Conservation (phyloP, 2,888 invertebrate species). For the Emesis russula region DNA sequence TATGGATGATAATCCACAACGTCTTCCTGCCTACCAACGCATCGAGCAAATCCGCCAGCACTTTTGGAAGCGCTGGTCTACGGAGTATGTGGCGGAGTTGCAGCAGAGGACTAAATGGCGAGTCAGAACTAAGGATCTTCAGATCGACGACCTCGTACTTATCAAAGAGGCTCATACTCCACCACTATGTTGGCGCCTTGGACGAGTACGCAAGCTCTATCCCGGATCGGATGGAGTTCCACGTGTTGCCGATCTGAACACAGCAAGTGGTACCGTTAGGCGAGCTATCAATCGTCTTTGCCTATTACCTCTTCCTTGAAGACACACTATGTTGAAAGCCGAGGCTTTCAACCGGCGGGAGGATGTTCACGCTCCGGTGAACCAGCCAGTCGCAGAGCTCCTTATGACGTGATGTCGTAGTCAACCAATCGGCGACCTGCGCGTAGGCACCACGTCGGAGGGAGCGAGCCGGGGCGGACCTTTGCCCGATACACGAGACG, state of each 20-base stretch:
- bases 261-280: neutral
- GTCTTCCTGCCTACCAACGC: neutral
- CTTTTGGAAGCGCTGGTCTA: constrained; percentile 68
- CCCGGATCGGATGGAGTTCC: constrained; percentile 38
- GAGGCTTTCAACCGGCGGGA: neutral
- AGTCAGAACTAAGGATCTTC: no score
- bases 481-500: no score
- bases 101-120: constrained; percentile 54
- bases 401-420: no score
- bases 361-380: neutral
- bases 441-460: no score
- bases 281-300: neutral
- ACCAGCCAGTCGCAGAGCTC: no score
- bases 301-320: neutral
- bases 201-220: constrained; percentile 41
- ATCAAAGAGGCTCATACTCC: constrained; percentile 26
- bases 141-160: neutral
- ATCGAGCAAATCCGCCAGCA: constrained; percentile 36
- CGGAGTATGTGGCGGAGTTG: constrained; percentile 63
- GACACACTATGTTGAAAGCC: neutral
- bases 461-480: no score
- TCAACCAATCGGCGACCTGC: no score
- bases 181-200: constrained; percentile 52
- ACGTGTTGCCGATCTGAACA: neutral
- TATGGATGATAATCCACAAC: neutral